Evolutionary conservation across 2,797 vertebrate species (phyloP), one percentile per base, ranked within the genome.

Genomic region (Melanogrammus aeglefinus): DNA sequence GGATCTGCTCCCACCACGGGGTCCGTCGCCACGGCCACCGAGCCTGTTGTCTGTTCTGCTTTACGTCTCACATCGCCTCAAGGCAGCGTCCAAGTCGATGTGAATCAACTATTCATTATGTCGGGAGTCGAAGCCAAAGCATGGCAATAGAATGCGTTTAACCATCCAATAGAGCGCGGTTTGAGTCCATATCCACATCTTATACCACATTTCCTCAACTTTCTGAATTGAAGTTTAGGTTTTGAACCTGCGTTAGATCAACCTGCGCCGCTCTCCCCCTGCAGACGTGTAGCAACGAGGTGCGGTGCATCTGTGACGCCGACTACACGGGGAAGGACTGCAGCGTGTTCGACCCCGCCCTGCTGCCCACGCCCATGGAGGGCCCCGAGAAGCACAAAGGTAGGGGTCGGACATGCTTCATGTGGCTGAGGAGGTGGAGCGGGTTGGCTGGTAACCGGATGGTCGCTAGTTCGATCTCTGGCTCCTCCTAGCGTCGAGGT

Each of bases 301-400:
- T 96, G 81, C 97, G 95, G 86, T 99, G 97, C 82, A 99, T 99
- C 92, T 99, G 98, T 79, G 95, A 97, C 79, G 79, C 94, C 0
- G 96, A 97, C 89, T 98, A 95, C 95, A 99, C 97, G 0, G 98
- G 98, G 76, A 99, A 96, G 90, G 97, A 99, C 94, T 99, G 97
- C 87, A 99, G 97, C 5, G 95, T 99, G 78, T 96, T 95, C n/a
- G 96, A 99, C 91, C 97, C 97, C 0, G 94, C 97, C 79, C 96
- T 96, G 0, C 94, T 95, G 6, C 93, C 96, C 4, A 96, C 94
- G 1, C 94, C 94, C 0, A 92, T 92, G 0, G 96, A 96, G 0
- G 95, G 95, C 78, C 93, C 87, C 0, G 97, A 97, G 85, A 94
- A 95, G 80, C 76, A 94, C 86, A 97, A 93, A 94, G 97, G 98